Percentiles rank a stretch among this genome's conserved stretches.
Conservation (phyloP, 2,888 invertebrate genomes). For the Phalangium opilio region DNA sequence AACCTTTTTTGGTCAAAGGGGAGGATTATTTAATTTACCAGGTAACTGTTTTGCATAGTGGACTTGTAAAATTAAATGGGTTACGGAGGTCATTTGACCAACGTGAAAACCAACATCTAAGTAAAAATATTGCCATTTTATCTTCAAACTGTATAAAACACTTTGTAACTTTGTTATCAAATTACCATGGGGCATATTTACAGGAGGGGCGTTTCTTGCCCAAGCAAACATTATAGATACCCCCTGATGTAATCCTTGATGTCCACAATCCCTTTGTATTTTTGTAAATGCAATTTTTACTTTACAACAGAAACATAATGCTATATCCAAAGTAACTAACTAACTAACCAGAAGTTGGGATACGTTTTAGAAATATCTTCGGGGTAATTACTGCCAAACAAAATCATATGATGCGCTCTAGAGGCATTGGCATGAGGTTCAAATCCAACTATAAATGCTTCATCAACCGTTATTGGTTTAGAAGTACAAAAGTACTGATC, state of each 20-base stretch:
- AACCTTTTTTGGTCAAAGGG: too few relatives aligned
- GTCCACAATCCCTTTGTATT: constrained; percentile 30
- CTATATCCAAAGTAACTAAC: constrained; percentile 23
- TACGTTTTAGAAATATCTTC: constrained; percentile 20
- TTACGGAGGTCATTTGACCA: constrained; percentile 35
- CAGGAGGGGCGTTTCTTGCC: constrained; percentile 43
- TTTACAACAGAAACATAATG: not conserved
- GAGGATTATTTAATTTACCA: too few relatives aligned
- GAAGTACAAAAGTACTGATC: constrained; percentile 5
- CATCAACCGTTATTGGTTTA: constrained; percentile 1
- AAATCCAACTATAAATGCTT: constrained; percentile 32
- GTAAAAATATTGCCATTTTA: constrained; percentile 3
- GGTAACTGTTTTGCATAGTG: constrained; percentile 35
- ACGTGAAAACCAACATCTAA: constrained; percentile 40
- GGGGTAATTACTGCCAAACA: constrained; percentile 39
- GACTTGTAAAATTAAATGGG: constrained; percentile 40
- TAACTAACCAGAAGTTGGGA: constrained; percentile 16
- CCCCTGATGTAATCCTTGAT: constrained; percentile 30
- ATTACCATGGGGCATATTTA: constrained; percentile 35
- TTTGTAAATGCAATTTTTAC: not conserved
- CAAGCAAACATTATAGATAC: constrained; percentile 41
- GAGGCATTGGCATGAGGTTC: constrained; percentile 38
- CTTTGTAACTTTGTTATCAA: not conserved
- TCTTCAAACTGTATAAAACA: not conserved
- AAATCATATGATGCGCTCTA: constrained; percentile 42